Evolutionary conservation across 2,888 invertebrate species (phyloP).

Genomic region (Acleris cristana): DNA sequence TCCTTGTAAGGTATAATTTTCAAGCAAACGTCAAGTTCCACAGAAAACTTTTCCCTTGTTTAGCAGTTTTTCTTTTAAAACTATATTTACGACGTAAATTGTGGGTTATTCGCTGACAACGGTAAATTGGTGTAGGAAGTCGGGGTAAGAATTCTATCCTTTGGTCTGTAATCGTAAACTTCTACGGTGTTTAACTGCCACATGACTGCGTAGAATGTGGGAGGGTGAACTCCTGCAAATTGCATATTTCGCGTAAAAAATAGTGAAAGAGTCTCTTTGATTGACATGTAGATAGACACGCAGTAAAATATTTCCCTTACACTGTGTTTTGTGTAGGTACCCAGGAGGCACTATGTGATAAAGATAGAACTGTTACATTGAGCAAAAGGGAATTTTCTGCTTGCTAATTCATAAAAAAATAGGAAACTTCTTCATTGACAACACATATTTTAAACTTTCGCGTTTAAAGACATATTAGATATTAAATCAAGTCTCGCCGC

Average conservation of each 20-base stretch:
- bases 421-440: too few relatives aligned
- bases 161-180: constrained; percentile 6
- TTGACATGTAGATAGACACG: too few relatives aligned
- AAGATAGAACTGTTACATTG: too few relatives aligned
- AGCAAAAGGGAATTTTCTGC: too few relatives aligned
- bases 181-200: constrained; percentile 12
- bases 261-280: not conserved
- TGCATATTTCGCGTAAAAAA: not conserved
- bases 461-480: too few relatives aligned
- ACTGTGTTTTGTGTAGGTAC: too few relatives aligned
- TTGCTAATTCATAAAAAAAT: too few relatives aligned
- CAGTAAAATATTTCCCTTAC: too few relatives aligned
- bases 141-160: constrained; percentile 24
- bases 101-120: constrained; percentile 23
- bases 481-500: too few relatives aligned
- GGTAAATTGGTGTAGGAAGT: constrained; percentile 10
- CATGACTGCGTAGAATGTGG: not conserved
- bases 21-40: constrained; percentile 13
- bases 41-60: constrained; percentile 23
- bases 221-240: not conserved
- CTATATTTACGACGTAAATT: constrained; percentile 35
- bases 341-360: too few relatives aligned
- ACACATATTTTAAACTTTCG: too few relatives aligned
- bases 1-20: constrained; percentile 27
- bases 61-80: constrained; percentile 28